phyloP scores from a whole-genome alignment of 1,140 invertebrate species.

The Trachelipus rathkii region DNA sequence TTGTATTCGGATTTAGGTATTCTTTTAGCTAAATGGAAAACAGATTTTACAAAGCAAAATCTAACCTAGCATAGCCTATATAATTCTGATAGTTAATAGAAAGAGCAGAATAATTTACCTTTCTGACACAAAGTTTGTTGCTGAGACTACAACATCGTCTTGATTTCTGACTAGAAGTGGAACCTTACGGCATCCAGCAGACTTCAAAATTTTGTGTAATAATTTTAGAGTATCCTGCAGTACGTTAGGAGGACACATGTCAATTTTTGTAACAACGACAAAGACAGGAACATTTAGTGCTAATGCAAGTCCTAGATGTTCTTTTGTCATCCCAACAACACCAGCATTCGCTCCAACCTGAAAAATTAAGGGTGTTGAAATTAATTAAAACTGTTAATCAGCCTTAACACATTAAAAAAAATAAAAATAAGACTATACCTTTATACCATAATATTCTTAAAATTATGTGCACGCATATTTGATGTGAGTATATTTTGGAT shows the following conservation, averaged over 20 bases:
- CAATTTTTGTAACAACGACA: slow-evolving; percentile 97
- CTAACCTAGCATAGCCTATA: too few species aligned
- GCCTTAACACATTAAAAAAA: too few species aligned
- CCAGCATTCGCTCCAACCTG: slow-evolving; percentile 93
- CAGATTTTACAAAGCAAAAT: too few species aligned
- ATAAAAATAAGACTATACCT: too few species aligned
- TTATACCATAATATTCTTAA: too few species aligned
- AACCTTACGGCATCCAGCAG: slow-evolving; percentile 94
- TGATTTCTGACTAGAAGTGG: slow-evolving; percentile 90
- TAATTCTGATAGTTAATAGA: too few species aligned
- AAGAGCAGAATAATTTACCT: slow-evolving; percentile 58
- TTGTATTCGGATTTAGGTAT: too few species aligned
- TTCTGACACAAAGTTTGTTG: slow-evolving; percentile 99
- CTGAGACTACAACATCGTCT: slow-evolving; percentile 94
- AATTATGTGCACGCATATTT: too few species aligned
- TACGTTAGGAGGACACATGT: slow-evolving; percentile 98
- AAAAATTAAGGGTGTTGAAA: background rate
- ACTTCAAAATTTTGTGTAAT: slow-evolving; percentile 89
- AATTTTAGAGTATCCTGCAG: slow-evolving; percentile 90
- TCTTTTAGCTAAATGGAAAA: too few species aligned
- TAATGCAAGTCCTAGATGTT: slow-evolving; percentile 91
- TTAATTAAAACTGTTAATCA: too few species aligned
- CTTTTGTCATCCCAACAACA: slow-evolving; percentile 98
- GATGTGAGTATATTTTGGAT: too few species aligned
- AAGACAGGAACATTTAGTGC: slow-evolving; percentile 98